Percentiles rank a stretch among this genome's conserved stretches.
Conservation (phyloP, 2,888 invertebrate genomes). For the Stegana nigrithorax region DNA sequence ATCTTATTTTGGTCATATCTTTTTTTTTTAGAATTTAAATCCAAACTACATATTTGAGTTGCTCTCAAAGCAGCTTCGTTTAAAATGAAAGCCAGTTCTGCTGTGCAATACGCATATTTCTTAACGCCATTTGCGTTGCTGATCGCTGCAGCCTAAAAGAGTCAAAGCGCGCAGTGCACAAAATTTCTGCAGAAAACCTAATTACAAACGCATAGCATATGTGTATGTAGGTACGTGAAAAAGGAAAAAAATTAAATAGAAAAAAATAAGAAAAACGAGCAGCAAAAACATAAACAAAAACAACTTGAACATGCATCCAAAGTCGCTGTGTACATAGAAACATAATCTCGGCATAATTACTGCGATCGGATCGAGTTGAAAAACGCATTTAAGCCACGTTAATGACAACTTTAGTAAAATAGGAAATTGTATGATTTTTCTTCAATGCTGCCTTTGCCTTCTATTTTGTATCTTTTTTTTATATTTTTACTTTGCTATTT, state of each 20-base stretch:
- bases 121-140: no score
- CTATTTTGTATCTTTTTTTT: neutral
- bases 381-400: conserved; percentile 43
- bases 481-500: neutral
- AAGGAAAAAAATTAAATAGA: neutral
- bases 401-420: conserved; percentile 47
- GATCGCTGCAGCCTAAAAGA: no score
- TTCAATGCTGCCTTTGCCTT: neutral
- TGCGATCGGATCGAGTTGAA: conserved; percentile 29
- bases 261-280: neutral
- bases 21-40: no score
- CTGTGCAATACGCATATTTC: no score
- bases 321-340: neutral
- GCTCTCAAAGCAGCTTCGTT: no score
- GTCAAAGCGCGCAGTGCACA: no score
- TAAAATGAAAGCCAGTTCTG: no score
- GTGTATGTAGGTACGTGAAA: neutral
- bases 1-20: no score
- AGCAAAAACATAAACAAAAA: neutral
- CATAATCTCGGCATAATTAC: conserved; percentile 45
- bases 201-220: conserved; percentile 41
- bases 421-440: conserved; percentile 39
- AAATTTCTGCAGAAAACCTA: conserved; percentile 45
- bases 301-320: neutral
- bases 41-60: no score